Evolutionary conservation across 1,140 invertebrate genomes (phyloP).

Genomic region (Branchinecta lynchi): DNA sequence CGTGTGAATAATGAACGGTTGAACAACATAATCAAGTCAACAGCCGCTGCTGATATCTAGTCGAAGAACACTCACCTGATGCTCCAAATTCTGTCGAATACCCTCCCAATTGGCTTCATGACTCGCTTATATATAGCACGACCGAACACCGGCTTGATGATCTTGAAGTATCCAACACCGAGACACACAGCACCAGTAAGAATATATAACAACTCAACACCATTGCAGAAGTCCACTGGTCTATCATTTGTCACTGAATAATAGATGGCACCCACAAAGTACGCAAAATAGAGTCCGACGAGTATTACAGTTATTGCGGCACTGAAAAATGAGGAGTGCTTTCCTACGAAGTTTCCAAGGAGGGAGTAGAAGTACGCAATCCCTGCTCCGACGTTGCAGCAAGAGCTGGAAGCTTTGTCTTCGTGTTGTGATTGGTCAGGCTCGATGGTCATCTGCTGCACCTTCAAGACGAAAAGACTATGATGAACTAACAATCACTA

Average conservation of each 20-base stretch:
- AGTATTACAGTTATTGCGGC: conserved; percentile 13
- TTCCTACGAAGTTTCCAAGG: conserved; percentile 6
- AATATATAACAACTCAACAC: conserved; percentile 54
- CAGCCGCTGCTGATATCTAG: no score
- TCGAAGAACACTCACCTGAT: conserved; percentile 4
- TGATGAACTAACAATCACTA: no score
- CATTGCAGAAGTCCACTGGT: conserved; percentile 41
- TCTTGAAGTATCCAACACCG: conserved; percentile 44
- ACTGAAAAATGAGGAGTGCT: conserved; percentile 12
- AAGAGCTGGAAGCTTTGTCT: conserved; percentile 11
- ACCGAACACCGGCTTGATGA: conserved; percentile 44
- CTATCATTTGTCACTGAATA: conserved; percentile 19
- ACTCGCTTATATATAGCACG: conserved; percentile 19
- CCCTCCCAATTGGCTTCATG: conserved; percentile 8
- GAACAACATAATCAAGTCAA: no score
- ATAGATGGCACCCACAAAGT: conserved; percentile 25
- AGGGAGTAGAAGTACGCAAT: conserved; percentile 16
- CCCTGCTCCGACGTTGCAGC: conserved; percentile 12
- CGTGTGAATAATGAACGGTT: no score
- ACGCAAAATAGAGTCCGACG: conserved; percentile 25
- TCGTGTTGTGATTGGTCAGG: neutral
- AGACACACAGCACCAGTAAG: conserved; percentile 44
- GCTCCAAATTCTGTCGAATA: conserved; percentile 18
- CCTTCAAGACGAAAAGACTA: no score
- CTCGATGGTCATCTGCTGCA: no score